Conservation (phyloP, 1,140 invertebrate genomes). For the Aphaenogaster ashmeadi region DNA sequence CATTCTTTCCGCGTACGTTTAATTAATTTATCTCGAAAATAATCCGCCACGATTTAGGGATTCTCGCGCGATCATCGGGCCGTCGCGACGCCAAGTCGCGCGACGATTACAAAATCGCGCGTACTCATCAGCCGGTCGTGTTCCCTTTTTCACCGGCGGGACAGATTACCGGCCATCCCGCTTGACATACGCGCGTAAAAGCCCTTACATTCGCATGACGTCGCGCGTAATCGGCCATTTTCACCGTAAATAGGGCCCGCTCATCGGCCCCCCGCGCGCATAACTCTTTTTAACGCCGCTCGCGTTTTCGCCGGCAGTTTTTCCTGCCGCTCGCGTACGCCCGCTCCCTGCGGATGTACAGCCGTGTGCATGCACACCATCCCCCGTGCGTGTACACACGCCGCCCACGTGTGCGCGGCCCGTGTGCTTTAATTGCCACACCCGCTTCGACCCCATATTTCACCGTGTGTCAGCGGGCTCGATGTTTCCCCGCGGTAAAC, state of each 20-base stretch:
- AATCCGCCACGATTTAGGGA: neutral
- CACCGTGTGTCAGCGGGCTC: constrained; percentile 76
- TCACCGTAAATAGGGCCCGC: constrained; percentile 60
- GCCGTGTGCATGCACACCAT: neutral
- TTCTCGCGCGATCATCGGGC: neutral
- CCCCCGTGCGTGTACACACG: neutral
- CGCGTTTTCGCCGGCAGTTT: constrained; percentile 55
- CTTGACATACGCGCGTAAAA: constrained; percentile 37
- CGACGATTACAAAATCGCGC: constrained; percentile 25
- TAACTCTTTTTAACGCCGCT: constrained; percentile 69
- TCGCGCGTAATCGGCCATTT: constrained; percentile 47
- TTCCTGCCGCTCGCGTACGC: constrained; percentile 38
- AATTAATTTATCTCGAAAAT: neutral
- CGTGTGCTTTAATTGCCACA: constrained; percentile 73
- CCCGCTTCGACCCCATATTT: constrained; percentile 78
- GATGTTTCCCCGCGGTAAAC: constrained; percentile 76
- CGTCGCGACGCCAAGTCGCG: neutral
- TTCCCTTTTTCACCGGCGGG: constrained; percentile 10
- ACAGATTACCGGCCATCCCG: constrained; percentile 48
- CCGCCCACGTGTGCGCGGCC: neutral
- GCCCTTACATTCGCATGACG: constrained; percentile 44
- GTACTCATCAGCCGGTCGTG: constrained; percentile 10
- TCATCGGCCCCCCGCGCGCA: constrained; percentile 60
- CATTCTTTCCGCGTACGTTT: no score
- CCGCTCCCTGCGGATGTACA: neutral